Evolutionary conservation across 2,113 vertebrate species (phyloP), one percentile per base, ranked within the genome.

Genomic region (Calonectris borealis): DNA sequence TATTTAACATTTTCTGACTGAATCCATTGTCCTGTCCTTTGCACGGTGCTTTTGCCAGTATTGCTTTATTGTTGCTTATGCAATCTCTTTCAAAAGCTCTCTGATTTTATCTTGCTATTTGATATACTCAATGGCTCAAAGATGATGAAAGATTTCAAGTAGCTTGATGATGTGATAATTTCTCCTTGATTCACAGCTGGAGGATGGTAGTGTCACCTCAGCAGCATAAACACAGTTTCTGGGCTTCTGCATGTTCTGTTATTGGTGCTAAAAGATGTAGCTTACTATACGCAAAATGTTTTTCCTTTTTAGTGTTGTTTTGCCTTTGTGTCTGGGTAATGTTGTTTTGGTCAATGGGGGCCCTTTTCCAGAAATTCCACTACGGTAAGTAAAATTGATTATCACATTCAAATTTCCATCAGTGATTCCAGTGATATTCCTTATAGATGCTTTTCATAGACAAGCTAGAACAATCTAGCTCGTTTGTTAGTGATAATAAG

Each of bases 31-130:
- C 15, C 42, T 40, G 48, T 65, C 54, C 78, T 82, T 55, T 42
- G 61, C 21, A 10, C 54, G 10, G 5, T n/a, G 38, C 40, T 62
- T 83, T 64, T 10, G 15, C 81, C 84, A 80, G 72, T 31, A 3
- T 93, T 91, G 80, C 88, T 86, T 79, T 96, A 64, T 73, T 94
- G 88, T 78, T 83, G 51, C 73, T 97, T 95, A 55, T 7, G 44
- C 93, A 96, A 97, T 6, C 38, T 16, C 93, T 97, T 97, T 96
- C 96, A 84, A 95, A 95, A 94, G 77, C 83, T 84, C 42, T 49
- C n/a, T 57, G 73, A 97, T 96, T 69, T 93, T 96, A 97, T 97
- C 97, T 94, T 38, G 76, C 83, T 69, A 13, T 93, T 97, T 86
- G 90, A 94, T 92, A 79, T 72, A 54, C 60, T 91, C 94, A 44